Conservation (phyloP, 1,140 invertebrate genomes). For the Ooceraea biroi region DNA sequence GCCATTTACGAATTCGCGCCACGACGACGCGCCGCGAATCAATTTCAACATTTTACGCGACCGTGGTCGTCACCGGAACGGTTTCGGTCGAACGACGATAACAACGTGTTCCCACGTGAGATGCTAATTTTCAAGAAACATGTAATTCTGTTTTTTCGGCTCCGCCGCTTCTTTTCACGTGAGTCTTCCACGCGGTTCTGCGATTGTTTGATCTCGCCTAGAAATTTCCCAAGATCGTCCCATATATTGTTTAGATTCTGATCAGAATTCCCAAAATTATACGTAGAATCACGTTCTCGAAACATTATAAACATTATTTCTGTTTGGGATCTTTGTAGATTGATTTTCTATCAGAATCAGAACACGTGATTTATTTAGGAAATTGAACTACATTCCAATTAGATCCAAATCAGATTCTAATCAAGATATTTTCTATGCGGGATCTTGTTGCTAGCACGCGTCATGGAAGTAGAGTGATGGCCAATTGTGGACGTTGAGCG, state of each 20-base stretch:
- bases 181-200: neutral
- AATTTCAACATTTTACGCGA: constrained; percentile 20
- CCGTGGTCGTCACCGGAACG: neutral
- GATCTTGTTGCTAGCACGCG: neutral
- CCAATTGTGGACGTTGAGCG: neutral
- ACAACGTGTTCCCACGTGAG: neutral
- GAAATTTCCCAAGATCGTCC: too few relatives aligned
- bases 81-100: constrained; percentile 10
- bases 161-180: constrained; percentile 5
- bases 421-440: neutral
- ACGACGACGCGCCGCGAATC: neutral
- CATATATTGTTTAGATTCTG: too few relatives aligned
- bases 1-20: constrained; percentile 16
- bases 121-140: constrained; percentile 25
- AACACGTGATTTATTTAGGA: too few relatives aligned
- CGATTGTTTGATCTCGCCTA: too few relatives aligned
- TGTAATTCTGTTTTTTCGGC: neutral
- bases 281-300: too few relatives aligned
- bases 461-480: neutral
- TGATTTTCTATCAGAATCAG: too few relatives aligned
- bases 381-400: too few relatives aligned
- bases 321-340: too few relatives aligned
- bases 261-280: too few relatives aligned
- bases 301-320: too few relatives aligned
- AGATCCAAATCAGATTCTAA: too few relatives aligned